Evolutionary conservation across 92 coral and sea anemone species (phyloP), one percentile per base, ranked within the genome.

Genomic region (Bergia sp.): DNA sequence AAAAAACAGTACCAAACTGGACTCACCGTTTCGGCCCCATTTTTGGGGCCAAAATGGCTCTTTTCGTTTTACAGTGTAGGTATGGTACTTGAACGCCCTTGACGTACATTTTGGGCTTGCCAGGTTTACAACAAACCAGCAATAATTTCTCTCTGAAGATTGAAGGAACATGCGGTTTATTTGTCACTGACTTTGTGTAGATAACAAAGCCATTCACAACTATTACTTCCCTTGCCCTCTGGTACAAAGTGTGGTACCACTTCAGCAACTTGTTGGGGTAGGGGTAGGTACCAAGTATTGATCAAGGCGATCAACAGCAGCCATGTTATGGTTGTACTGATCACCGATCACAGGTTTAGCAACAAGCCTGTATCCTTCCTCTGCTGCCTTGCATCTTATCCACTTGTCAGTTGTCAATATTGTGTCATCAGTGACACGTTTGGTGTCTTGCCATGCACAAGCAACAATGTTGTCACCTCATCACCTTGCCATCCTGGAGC

Each of bases 361-460:
- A 78, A 74, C 78, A 12, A 37, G 21, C 72, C 86, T 41, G 65
- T 90, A 15, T 18, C 92, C 87, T 18, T 85, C 88, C 71, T 82
- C 91, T 65, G 85, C 61, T 58, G 84, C 82, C 82, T 76, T 86
- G 87, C 84, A 66, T 72, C 85, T 89, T 37, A 93, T 90, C 76
- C 65, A 61, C 86, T 91, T 93, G 37, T 84, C 96, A 58, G 88
- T 67, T 9, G 88, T 91, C 67, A 90, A 71, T 65, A 43, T 49
- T 50, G 85, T 85, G 77, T 90, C 85, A 85, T 61, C 87, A 58
- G 79, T 91, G 55, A 93, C 90, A 38, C 88, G 84, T 50, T 81
- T 89, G 36, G 87, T 90, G 86, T 92, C 93, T 77, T 92, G 90
- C 91, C 93, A 90, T 15, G 93, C 91, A 80, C 91, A 89, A 43